A percentile compares a stretch with the other conserved stretches of the same genome.
Conservation (phyloP, 2,113 vertebrate genomes). For the Mustela nigripes region DNA sequence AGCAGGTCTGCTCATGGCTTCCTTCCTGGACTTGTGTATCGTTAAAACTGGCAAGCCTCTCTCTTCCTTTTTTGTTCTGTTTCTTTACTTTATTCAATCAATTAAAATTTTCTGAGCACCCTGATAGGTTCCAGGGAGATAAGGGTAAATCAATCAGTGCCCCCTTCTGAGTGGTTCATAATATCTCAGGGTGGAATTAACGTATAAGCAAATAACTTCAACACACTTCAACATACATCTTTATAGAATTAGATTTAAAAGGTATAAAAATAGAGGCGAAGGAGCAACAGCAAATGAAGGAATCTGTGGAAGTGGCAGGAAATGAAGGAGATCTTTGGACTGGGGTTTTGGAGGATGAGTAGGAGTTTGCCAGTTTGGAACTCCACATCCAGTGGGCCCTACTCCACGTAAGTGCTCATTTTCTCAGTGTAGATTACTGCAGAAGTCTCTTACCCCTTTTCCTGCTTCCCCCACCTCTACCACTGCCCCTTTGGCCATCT, state of each 20-base stretch:
- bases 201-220: not conserved
- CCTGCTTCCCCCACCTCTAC: not conserved
- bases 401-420: not conserved
- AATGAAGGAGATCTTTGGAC: not conserved
- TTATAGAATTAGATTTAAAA: not conserved
- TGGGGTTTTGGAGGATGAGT: slow-evolving; percentile 33
- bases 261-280: not conserved
- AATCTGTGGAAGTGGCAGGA: fast-evolving
- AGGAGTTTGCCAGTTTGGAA: slow-evolving; percentile 9
- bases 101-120: slow-evolving; percentile 32
- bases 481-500: fast-evolving
- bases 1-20: not conserved
- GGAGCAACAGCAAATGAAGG: not conserved
- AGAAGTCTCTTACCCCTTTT: not conserved
- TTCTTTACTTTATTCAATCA: not conserved
- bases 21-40: not conserved
- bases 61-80: not conserved
- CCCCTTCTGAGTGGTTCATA: not conserved
- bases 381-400: not conserved
- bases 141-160: not conserved
- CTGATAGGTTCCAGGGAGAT: not conserved
- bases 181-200: not conserved
- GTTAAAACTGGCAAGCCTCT: not conserved
- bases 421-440: not conserved
- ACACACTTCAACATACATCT: not conserved